These are phyloP conservation scores for Xylota segnis DNA, from an alignment of 2,888 invertebrate species.

Conservation along the genomic window DNA sequence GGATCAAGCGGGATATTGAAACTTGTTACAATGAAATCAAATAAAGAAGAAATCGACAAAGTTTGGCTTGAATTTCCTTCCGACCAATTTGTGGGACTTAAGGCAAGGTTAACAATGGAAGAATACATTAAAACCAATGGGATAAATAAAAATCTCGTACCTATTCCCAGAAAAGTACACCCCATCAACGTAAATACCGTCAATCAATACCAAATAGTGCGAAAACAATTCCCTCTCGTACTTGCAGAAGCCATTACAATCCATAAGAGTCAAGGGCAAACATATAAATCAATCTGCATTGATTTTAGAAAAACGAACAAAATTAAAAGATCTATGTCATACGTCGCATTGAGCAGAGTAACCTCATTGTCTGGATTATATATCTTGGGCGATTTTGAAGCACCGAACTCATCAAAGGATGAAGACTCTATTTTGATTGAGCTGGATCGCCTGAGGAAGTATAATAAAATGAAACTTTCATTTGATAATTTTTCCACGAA, in stretches of 20 bases:
- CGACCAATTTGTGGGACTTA: not conserved
- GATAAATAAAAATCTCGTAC: not conserved
- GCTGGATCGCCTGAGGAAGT: too few species aligned
- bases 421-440: too few species aligned
- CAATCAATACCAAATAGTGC: not conserved
- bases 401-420: too few species aligned
- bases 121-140: not conserved
- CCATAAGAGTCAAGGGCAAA: conserved; percentile 25
- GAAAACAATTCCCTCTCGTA: conserved; percentile 17
- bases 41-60: not conserved
- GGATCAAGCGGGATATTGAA: conserved; percentile 5
- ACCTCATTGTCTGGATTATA: not conserved
- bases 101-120: not conserved
- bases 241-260: conserved; percentile 21
- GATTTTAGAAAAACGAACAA: not conserved
- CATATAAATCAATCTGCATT: not conserved
- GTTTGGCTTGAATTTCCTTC: not conserved
- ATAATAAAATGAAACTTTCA: too few species aligned
- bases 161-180: not conserved
- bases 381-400: too few species aligned
- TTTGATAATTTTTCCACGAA: too few species aligned
- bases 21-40: too few species aligned
- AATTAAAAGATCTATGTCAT: not conserved
- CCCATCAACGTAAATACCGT: not conserved
- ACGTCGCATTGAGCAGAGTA: conserved; percentile 19